A percentile compares a stretch with the other conserved stretches of the same genome.
phyloP scores from a whole-genome alignment of 2,113 vertebrate genomes.

The Delphinus delphis region DNA sequence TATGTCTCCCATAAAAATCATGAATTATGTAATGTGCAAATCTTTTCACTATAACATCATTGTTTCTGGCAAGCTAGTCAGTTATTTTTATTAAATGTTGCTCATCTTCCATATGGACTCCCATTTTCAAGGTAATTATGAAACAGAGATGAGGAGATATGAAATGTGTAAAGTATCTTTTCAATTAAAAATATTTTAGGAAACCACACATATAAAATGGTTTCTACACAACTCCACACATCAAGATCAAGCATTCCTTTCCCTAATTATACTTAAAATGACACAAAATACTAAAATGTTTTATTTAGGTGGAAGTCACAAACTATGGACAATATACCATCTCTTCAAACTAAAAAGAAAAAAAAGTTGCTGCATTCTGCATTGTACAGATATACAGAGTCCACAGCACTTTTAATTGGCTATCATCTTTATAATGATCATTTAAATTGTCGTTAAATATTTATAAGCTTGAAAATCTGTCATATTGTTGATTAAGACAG shows the following conservation, averaged over 20 bases:
- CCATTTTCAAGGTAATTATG: slow-evolving; percentile 77
- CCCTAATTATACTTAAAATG: slow-evolving; percentile 28
- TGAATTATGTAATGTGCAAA: slow-evolving; percentile 84
- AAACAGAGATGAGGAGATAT: slow-evolving; percentile 72
- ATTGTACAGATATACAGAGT: neutral
- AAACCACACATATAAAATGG: slow-evolving; percentile 44
- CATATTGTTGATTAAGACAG: neutral
- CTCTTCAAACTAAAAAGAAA: neutral
- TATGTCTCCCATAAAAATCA: slow-evolving; percentile 77
- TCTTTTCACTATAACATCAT: slow-evolving; percentile 73
- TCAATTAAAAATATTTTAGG: slow-evolving; percentile 79
- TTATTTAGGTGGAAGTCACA: slow-evolving; percentile 49
- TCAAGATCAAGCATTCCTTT: slow-evolving; percentile 19
- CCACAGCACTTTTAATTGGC: neutral
- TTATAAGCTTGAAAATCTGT: neutral
- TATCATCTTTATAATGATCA: neutral
- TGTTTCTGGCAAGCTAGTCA: slow-evolving; percentile 43
- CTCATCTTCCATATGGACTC: slow-evolving; percentile 79
- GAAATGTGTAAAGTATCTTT: slow-evolving; percentile 73
- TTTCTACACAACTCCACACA: slow-evolving; percentile 32
- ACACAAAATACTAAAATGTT: slow-evolving; percentile 42
- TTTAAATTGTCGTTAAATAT: neutral
- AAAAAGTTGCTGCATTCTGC: neutral
- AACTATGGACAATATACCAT: neutral
- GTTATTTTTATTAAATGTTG: slow-evolving; percentile 83